Percentiles rank a stretch among this genome's conserved stretches.
phyloP scores from a whole-genome alignment of 2,888 invertebrate species.

The Meganola albula region DNA sequence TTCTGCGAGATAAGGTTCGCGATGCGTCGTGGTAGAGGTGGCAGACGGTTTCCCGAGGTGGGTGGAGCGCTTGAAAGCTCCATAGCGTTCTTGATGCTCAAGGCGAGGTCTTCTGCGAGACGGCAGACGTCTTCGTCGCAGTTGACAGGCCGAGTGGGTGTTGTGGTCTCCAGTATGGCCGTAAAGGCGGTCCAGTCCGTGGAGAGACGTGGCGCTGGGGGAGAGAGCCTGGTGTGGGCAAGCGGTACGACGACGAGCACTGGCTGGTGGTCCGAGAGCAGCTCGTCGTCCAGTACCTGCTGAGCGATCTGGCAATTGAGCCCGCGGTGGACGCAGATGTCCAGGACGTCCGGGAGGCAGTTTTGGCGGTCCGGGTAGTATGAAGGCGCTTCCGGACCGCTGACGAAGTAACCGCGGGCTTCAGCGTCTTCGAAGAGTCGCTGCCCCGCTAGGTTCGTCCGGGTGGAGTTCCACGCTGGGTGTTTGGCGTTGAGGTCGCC shows the following conservation, averaged over 20 bases:
- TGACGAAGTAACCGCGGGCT: background rate
- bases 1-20: no score
- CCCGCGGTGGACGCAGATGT: background rate
- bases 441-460: background rate
- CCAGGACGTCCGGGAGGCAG: background rate
- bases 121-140: background rate
- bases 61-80: background rate
- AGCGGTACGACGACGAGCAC: background rate
- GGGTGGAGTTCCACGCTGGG: background rate
- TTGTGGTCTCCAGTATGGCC: background rate
- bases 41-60: background rate
- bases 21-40: no score
- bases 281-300: background rate
- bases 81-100: background rate
- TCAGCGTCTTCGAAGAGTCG: background rate
- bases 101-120: background rate
- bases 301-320: background rate
- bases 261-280: constrained; percentile 2
- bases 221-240: background rate
- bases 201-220: background rate
- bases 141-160: background rate
- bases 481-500: constrained; percentile 2
- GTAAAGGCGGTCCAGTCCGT: background rate
- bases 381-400: constrained; percentile 3
- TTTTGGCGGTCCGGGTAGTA: background rate